Conservation (phyloP, 2,113 vertebrate genomes). For the Formicarius rufipectus region DNA sequence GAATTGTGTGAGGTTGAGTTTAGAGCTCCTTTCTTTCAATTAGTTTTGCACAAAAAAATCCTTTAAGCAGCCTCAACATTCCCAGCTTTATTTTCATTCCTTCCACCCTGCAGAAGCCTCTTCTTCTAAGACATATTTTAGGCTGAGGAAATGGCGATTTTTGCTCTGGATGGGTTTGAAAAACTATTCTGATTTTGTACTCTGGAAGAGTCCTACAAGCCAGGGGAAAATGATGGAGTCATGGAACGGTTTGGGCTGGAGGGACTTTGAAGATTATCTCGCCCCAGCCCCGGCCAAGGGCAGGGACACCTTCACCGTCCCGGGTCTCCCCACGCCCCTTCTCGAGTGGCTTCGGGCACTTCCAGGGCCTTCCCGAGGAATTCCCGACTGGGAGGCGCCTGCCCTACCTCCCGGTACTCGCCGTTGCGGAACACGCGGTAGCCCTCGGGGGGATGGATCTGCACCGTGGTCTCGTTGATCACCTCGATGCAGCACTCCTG, state of each 20-base stretch:
- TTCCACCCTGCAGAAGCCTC: too few species aligned
- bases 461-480: constrained; percentile 85
- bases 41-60: too few species aligned
- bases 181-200: not conserved
- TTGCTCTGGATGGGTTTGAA: rapidly evolving
- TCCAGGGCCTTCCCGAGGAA: too few species aligned
- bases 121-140: rapidly evolving
- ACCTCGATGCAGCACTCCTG: constrained; percentile 92
- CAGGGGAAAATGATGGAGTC: too few species aligned
- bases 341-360: not conserved
- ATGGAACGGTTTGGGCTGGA: rapidly evolving
- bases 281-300: too few species aligned
- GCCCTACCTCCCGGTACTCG: constrained; percentile 89
- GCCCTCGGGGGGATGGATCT: constrained; percentile 90
- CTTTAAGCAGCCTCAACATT: too few species aligned
- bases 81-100: too few species aligned
- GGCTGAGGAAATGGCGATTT: rapidly evolving
- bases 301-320: not conserved
- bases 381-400: not conserved
- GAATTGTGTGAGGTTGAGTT: too few species aligned
- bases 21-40: too few species aligned
- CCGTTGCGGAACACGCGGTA: constrained; percentile 86
- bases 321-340: rapidly evolving
- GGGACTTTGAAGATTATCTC: too few species aligned
- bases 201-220: rapidly evolving